phyloP scores from a whole-genome alignment of 2,797 vertebrate species.

The Pseudomugil gertrudae region DNA sequence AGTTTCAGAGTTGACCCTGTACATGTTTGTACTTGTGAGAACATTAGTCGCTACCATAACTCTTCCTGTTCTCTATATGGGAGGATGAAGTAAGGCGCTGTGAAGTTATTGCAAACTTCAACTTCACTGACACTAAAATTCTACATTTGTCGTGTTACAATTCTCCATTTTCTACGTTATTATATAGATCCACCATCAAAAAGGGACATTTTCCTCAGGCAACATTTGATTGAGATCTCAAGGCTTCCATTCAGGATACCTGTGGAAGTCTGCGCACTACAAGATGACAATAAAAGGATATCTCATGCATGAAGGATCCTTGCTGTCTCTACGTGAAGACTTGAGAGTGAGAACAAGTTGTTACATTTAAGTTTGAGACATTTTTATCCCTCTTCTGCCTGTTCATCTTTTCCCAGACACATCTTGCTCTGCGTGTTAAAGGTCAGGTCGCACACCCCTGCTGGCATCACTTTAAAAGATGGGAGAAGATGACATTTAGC shows the following conservation, averaged over 20 bases:
- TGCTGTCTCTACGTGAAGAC: background rate
- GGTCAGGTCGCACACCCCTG: constrained; percentile 62
- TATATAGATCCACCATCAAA: background rate
- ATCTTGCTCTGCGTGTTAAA: constrained; percentile 57
- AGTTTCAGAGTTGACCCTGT: background rate
- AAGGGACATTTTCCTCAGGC: background rate
- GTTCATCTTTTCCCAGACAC: constrained; percentile 43
- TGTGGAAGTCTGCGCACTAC: background rate
- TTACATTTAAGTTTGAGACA: constrained; percentile 29
- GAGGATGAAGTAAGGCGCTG: background rate
- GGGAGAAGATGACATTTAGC: constrained; percentile 69
- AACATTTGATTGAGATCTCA: background rate
- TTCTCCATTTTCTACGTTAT: background rate
- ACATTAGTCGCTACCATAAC: background rate
- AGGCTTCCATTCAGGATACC: background rate
- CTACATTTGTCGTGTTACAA: background rate
- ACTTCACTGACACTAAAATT: background rate
- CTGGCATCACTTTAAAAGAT: constrained; percentile 55
- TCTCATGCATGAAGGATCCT: background rate
- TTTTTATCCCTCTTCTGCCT: constrained; percentile 44
- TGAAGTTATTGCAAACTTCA: background rate
- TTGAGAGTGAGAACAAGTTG: constrained; percentile 8
- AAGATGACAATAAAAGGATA: background rate
- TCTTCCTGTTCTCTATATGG: background rate
- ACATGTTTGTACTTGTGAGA: background rate